phyloP scores from a whole-genome alignment of 2,113 vertebrate species.

The Dromas ardeola region DNA sequence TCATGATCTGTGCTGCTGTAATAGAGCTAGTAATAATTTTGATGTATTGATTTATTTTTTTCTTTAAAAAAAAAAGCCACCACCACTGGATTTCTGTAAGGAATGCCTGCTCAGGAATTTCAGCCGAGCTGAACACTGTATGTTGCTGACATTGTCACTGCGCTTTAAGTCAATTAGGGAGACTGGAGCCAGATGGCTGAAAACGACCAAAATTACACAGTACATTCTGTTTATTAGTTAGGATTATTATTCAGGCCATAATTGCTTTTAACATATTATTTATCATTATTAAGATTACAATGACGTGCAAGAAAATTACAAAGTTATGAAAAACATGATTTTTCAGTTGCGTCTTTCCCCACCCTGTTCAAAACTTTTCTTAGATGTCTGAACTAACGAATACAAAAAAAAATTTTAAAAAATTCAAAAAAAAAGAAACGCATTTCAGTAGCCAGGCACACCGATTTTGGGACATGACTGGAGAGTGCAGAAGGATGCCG shows the following conservation, averaged over 20 bases:
- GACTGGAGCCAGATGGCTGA: conserved; percentile 62
- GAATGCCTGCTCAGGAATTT: background rate
- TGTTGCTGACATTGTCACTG: conserved; percentile 6
- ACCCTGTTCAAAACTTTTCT: background rate
- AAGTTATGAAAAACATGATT: background rate
- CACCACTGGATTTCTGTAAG: background rate
- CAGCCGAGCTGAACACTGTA: background rate
- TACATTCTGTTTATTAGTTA: conserved; percentile 63
- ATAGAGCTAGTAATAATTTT: background rate
- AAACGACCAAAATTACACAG: conserved; percentile 55
- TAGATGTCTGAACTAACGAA: background rate
- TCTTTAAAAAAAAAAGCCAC: background rate
- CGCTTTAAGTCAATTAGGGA: conserved; percentile 59
- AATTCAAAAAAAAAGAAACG: background rate
- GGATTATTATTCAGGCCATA: conserved; percentile 56
- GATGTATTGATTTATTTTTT: background rate
- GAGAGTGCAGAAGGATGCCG: background rate
- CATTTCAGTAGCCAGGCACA: background rate
- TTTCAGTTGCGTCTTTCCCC: background rate
- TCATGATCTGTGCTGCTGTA: background rate
- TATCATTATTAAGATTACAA: conserved; percentile 44
- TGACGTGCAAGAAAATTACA: background rate
- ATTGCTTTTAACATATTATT: conserved; percentile 65
- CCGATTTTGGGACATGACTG: background rate
- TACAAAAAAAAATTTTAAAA: too few relatives aligned